Evolutionary conservation across 2,113 vertebrate species (phyloP), one percentile per base, ranked within the genome.

Genomic region (Sapayoa aenigma): DNA sequence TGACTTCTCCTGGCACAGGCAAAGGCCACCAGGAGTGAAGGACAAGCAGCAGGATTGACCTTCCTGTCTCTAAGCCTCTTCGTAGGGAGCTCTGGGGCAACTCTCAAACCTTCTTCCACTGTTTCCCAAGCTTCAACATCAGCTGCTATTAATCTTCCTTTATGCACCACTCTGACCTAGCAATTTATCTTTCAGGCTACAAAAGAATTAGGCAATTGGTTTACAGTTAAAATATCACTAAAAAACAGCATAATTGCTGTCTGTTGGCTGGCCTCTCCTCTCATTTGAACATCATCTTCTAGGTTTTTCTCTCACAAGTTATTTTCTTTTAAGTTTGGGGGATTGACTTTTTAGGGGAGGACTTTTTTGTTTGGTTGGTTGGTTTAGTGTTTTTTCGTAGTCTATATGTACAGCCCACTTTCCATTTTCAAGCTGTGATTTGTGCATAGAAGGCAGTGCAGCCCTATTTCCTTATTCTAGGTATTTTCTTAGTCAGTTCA

Each of bases 111-210:
- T 65, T 65, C 84, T 63, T 60, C 23, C 12, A 9, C 67, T 47
- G 16, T 35, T 91, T 33, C 25, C 49, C 41, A 56, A 58, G 53
- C 67, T 82, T 62, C 24, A 79, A 39, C 41, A 42, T 20, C 52
- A 63, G 53, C 33, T 58, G 50, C 46, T 91, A 89, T 76, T 93
- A 63, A 60, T 66, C 71, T 76, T 85, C 50, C 89, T 91, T 50
- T 73, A 56, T 0, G 1, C 52, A 62, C 18, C 0, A 6, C 59
- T 84, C 55, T 86, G 52, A 81, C 59, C 60, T 44, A 50, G 65
- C 44, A 52, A 66, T 66, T 84, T 78, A 86, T 81, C 56, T 94
- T 73, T 28, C 37, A 90, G 49, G 30, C 30, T 90, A 62, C 42
- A 73, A 60, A 84, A 84, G 65, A 84, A 18, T 76, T 69, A 63